Conservation (phyloP, 2,888 invertebrate species). For the Vesta saturnalis region DNA sequence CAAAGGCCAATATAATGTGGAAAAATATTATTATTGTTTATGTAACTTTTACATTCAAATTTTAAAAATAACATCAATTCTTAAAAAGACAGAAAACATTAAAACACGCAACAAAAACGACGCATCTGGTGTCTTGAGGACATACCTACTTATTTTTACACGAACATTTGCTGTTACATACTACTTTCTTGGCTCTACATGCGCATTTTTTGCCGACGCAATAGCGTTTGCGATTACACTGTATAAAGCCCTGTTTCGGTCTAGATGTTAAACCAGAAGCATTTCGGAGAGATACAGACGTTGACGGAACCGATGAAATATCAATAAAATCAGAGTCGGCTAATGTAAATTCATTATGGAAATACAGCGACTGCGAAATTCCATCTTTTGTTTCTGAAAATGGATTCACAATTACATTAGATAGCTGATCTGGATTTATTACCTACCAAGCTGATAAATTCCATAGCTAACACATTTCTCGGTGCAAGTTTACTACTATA, state of each 20-base stretch:
- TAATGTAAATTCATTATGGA: background rate
- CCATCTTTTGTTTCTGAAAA: background rate
- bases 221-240: background rate
- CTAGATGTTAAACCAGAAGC: background rate
- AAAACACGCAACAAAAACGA: slow-evolving; percentile 1
- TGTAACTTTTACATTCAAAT: too few species aligned
- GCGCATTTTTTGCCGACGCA: too few species aligned
- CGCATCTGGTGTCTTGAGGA: background rate
- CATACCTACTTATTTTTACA: background rate
- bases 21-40: too few species aligned
- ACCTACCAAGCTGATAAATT: background rate
- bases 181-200: too few species aligned
- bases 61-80: too few species aligned
- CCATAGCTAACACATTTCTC: background rate
- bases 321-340: too few species aligned
- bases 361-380: background rate
- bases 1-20: too few species aligned
- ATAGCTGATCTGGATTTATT: background rate
- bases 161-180: background rate
- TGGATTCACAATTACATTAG: background rate
- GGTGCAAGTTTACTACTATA: too few species aligned
- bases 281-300: background rate
- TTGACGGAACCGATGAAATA: too few species aligned
- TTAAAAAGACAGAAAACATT: too few species aligned
- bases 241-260: background rate